Evolutionary conservation across 2,113 vertebrate species (phyloP).

Genomic region (Passer domesticus): DNA sequence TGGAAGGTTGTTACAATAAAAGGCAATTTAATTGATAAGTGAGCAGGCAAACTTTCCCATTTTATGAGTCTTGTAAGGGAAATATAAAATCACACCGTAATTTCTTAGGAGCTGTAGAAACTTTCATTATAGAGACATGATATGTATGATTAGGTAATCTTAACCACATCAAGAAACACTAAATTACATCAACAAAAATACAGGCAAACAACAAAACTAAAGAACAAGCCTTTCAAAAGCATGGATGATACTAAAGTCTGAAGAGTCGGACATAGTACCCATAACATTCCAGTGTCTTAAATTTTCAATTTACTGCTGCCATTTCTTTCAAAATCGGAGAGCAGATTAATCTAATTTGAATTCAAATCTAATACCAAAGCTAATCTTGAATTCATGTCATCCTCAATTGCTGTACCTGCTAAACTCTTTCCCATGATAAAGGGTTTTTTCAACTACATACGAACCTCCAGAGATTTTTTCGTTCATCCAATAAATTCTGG

Average conservation of each 20-base stretch:
- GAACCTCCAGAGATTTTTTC: neutral
- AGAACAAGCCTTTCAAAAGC: neutral
- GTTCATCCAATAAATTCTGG: neutral
- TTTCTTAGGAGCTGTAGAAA: neutral
- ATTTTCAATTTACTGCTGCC: neutral
- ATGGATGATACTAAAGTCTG: neutral
- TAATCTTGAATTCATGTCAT: neutral
- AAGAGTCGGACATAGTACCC: neutral
- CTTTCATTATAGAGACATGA: neutral
- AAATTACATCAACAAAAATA: neutral
- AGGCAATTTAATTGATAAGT: neutral
- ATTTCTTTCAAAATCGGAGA: neutral
- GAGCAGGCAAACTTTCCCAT: neutral
- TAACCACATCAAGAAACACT: neutral
- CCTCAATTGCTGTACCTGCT: neutral
- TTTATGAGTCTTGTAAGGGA: neutral
- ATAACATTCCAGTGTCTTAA: neutral
- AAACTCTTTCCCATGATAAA: neutral
- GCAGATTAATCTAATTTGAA: neutral
- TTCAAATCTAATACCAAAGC: neutral
- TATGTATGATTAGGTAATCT: neutral
- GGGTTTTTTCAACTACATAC: neutral
- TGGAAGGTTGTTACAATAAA: neutral
- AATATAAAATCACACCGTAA: neutral
- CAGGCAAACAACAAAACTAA: neutral